Conservation (phyloP, 2,888 invertebrate genomes). For the Tipula lateralis region DNA sequence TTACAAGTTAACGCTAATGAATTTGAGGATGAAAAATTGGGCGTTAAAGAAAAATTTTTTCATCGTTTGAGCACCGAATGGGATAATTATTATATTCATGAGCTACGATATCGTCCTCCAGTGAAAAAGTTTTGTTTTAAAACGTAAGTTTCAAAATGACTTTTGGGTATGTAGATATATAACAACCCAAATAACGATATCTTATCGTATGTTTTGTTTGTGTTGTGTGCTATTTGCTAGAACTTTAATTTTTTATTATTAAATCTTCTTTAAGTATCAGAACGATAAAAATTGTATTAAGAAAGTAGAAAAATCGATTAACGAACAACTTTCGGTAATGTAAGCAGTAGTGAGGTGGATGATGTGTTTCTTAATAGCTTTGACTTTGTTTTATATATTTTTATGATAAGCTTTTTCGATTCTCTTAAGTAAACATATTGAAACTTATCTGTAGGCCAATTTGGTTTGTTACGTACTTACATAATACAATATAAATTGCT, state of each 20-base stretch:
- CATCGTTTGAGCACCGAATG: constrained; percentile 34
- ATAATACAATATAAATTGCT: no score
- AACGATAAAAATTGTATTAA: not conserved
- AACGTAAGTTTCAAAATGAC: constrained; percentile 30
- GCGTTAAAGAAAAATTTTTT: constrained; percentile 30
- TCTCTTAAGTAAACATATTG: not conserved
- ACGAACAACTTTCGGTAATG: not conserved
- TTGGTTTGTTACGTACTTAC: not conserved
- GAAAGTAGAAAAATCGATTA: not conserved
- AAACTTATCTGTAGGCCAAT: not conserved
- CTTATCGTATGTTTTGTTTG: not conserved
- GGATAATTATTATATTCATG: constrained; percentile 33
- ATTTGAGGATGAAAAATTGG: constrained; percentile 33
- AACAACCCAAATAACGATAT: not conserved
- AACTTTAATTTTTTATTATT: not conserved
- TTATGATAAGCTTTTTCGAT: not conserved
- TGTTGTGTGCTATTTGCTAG: not conserved
- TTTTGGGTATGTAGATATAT: not conserved
- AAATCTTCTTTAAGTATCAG: not conserved
- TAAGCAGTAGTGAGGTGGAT: not conserved
- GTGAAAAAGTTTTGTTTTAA: constrained; percentile 33
- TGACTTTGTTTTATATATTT: not conserved
- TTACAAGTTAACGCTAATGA: constrained; percentile 33
- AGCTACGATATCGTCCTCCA: constrained; percentile 32
- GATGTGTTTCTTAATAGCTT: not conserved